These are phyloP conservation scores for Orchesella flavescens DNA, from an alignment of 2,888 invertebrate genomes.

Conservation along the genomic window DNA sequence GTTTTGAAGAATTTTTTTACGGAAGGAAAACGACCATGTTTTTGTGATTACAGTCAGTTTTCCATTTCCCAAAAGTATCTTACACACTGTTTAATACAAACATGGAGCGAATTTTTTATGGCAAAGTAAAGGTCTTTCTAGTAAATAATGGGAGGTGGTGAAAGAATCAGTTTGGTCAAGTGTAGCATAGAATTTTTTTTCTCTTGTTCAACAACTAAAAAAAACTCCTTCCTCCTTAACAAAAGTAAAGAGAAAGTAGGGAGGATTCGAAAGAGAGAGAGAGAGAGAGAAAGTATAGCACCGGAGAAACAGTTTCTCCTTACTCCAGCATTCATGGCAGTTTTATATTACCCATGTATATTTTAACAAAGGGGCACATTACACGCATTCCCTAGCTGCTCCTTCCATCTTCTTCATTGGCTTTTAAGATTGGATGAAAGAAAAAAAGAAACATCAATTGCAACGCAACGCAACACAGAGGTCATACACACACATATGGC, in stretches of 20 bases:
- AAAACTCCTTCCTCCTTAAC: background rate
- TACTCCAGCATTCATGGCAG: constrained; percentile 32
- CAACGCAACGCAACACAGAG: constrained; percentile 17
- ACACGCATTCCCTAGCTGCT: constrained; percentile 34
- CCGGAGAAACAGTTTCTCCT: background rate
- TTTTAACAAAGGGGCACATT: constrained; percentile 50
- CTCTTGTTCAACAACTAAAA: background rate
- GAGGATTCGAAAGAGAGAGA: background rate
- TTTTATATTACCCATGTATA: constrained; percentile 35
- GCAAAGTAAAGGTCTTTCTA: background rate
- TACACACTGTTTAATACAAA: constrained; percentile 1
- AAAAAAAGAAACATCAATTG: constrained; percentile 12
- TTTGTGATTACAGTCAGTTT: constrained; percentile 4
- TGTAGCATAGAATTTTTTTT: constrained; percentile 29
- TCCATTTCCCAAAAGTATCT: constrained; percentile 19
- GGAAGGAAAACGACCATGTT: constrained; percentile 7
- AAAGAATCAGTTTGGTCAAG: constrained; percentile 49
- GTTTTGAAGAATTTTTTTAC: background rate
- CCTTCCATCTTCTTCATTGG: constrained; percentile 3
- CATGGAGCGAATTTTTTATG: background rate
- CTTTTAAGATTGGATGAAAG: constrained; percentile 28
- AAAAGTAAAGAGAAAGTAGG: background rate
- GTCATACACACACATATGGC: constrained; percentile 25
- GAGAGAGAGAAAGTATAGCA: background rate
- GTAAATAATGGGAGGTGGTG: constrained; percentile 17